Evolutionary conservation across 92 coral and sea anemone genomes (phyloP).

Genomic region (Epizoanthus stellaris): DNA sequence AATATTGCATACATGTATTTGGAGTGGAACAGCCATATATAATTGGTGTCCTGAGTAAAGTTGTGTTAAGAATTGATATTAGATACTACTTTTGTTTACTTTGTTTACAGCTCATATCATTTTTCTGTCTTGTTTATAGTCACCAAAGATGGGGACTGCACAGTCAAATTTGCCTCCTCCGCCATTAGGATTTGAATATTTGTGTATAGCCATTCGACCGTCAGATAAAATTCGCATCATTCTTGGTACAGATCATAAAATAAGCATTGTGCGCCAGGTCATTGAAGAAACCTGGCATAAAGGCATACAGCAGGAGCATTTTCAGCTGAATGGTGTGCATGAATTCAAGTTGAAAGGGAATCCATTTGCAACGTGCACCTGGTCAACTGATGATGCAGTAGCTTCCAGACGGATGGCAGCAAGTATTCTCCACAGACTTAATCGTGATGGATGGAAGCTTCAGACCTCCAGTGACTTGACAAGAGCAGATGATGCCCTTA

Average conservation of each 20-base stretch:
- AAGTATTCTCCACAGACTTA: conserved; percentile 53
- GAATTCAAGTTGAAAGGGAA: conserved; percentile 56
- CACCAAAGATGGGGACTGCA: conserved; percentile 38
- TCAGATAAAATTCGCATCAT: conserved; percentile 50
- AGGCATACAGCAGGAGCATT: conserved; percentile 57
- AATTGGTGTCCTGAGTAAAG: too few species aligned
- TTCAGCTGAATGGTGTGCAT: conserved; percentile 49
- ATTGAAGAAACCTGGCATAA: conserved; percentile 52
- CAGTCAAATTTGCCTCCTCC: conserved; percentile 46
- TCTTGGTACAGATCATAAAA: conserved; percentile 44
- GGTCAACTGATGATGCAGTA: conserved; percentile 26
- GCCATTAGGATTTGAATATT: conserved; percentile 55
- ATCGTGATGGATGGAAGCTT: conserved; percentile 61
- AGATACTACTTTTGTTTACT: too few species aligned
- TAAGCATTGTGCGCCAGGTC: conserved; percentile 54
- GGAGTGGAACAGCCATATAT: too few species aligned
- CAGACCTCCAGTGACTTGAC: conserved; percentile 49
- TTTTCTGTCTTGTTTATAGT: not conserved
- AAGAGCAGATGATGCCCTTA: conserved; percentile 46
- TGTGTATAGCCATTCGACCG: conserved; percentile 53
- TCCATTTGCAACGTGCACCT: conserved; percentile 22
- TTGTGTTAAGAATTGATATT: too few species aligned
- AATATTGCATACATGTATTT: too few species aligned
- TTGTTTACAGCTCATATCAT: not conserved
- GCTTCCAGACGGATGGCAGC: conserved; percentile 53